A percentile compares a stretch with the other conserved stretches of the same genome.
Conservation (phyloP, 2,888 invertebrate species). For the Drosophila prostipennis region DNA sequence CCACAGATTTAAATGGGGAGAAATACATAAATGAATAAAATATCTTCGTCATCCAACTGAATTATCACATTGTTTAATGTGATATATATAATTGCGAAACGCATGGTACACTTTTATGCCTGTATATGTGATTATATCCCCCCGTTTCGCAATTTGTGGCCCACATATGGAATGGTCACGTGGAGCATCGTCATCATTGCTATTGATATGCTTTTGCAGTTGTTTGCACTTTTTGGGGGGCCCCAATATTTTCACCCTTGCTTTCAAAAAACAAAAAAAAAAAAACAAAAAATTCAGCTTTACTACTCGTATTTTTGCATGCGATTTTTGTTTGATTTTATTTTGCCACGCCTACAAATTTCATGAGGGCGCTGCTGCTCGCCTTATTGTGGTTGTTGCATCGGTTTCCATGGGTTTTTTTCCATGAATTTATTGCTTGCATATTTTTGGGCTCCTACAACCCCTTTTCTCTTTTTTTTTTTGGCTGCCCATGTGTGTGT, state of each 20-base stretch:
- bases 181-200: slow-evolving; percentile 63
- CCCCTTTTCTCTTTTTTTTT: background rate
- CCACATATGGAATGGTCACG: slow-evolving; percentile 21
- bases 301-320: slow-evolving; percentile 9
- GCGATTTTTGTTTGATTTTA: slow-evolving; percentile 35
- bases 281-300: background rate
- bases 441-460: slow-evolving; percentile 64
- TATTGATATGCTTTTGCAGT: slow-evolving; percentile 71
- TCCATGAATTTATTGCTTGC: slow-evolving; percentile 68
- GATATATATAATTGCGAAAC: slow-evolving; percentile 14
- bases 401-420: slow-evolving; percentile 53
- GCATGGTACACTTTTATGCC: slow-evolving; percentile 7
- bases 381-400: slow-evolving; percentile 51
- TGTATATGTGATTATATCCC: slow-evolving; percentile 16
- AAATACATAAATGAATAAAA: background rate
- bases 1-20: too few species aligned
- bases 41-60: background rate
- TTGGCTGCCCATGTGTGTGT: background rate
- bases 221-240: slow-evolving; percentile 60
- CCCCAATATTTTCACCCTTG: background rate
- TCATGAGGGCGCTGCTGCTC: slow-evolving; percentile 9
- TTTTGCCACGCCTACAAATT: slow-evolving; percentile 34
- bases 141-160: slow-evolving; percentile 7
- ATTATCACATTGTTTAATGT: slow-evolving; percentile 1
- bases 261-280: background rate